Conservation (phyloP, 2,888 invertebrate species). For the Odontothrips loti region DNA sequence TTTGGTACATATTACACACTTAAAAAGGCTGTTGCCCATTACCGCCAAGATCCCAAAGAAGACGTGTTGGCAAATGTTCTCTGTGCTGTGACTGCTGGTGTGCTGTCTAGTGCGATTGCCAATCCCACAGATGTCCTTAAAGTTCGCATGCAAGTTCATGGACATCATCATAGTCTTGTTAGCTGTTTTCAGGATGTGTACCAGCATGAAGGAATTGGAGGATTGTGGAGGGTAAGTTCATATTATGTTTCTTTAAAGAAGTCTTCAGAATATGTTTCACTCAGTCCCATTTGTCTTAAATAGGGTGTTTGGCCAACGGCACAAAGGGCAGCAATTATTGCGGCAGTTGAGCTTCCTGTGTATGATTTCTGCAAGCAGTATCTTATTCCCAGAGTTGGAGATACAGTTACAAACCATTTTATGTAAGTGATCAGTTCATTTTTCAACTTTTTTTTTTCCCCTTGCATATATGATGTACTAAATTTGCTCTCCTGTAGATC, state of each 20-base stretch:
- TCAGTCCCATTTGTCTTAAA: neutral
- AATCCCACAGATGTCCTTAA: constrained; percentile 95
- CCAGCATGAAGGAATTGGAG: constrained; percentile 73
- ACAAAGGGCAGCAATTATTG: constrained; percentile 88
- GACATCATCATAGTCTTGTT: constrained; percentile 55
- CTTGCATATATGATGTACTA: constrained; percentile 13
- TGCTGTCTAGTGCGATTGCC: constrained; percentile 90
- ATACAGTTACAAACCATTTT: constrained; percentile 81
- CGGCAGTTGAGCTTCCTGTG: constrained; percentile 88
- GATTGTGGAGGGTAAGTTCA: constrained; percentile 73
- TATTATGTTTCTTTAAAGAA: constrained; percentile 16
- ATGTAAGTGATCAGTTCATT: constrained; percentile 57
- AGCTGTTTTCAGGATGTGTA: constrained; percentile 81
- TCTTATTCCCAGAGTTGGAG: constrained; percentile 65
- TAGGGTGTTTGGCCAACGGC: constrained; percentile 89
- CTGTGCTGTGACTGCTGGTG: constrained; percentile 81
- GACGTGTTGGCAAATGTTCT: constrained; percentile 65
- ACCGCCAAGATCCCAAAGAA: constrained; percentile 50
- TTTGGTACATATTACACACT: constrained; percentile 92
- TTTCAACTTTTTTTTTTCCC: constrained; percentile 25
- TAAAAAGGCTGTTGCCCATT: constrained; percentile 63
- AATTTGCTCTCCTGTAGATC: constrained; percentile 58
- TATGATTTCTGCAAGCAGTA: constrained; percentile 85
- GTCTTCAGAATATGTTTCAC: neutral
- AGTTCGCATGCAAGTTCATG: constrained; percentile 84